Evolutionary conservation across 2,888 invertebrate genomes (phyloP), one percentile per base, ranked within the genome.

Genomic region (Tholera decimalis): DNA sequence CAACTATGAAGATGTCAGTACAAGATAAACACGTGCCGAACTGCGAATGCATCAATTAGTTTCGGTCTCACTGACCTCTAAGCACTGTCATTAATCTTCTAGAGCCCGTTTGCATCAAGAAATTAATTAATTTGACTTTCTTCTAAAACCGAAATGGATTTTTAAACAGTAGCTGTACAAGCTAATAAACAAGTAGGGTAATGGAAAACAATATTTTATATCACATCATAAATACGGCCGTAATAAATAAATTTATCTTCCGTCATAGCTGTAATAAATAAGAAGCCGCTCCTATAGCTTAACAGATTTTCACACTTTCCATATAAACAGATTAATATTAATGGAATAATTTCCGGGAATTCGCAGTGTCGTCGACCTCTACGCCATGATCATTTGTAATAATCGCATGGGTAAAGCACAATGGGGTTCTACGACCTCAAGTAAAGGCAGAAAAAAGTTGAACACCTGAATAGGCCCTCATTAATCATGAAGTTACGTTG

Each of bases 401-500:
- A 79, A 67, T 79, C 65, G 59, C 74, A 68, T 61, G 67, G 75
- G 61, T 72, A 75, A 72, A 59, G 69, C 59, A 83, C 66, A 76
- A 79, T 67, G 24, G 73, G 73, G 87, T 79, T 83, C 88, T 73
- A 80, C 76, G 82, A 87, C 84, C 87, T 83, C 68, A 3, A 71
- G 65, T 54, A 75, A 83, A 86, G 84, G 83, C 83, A 85, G 83
- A 89, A 87, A 83, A 84, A 82, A 15, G 43, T 82, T 85, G 76
- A 73, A 82, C 83, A 84, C 85, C 81, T 91, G 89, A 91, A 92
- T 91, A 86, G 88, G 77, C 77, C 50, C 67, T 83, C 92, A 93
- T 93, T 90, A 93, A 93, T 94, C 93, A 93, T 84, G 63, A 63
- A 67, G 65, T 77, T 75, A 79, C 79, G 84, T 84, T 90, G 87